Conservation (phyloP, 2,113 vertebrate genomes). For the Laticauda laticaudata region DNA sequence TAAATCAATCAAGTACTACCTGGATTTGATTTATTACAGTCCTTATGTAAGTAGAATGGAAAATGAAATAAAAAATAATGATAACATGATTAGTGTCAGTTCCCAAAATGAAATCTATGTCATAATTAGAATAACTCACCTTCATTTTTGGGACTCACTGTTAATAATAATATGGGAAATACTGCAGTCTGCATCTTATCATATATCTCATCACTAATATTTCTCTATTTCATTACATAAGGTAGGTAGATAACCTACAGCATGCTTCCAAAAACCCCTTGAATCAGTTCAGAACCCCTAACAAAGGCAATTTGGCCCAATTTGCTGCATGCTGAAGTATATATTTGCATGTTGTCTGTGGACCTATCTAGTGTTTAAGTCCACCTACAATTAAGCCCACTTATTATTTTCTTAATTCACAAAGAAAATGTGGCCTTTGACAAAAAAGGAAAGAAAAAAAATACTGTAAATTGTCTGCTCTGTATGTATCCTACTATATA, state of each 20-base stretch:
- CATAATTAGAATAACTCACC: neutral
- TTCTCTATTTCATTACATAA: neutral
- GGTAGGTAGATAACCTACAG: neutral
- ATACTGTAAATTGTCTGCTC: neutral
- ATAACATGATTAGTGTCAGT: neutral
- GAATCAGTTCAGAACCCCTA: neutral
- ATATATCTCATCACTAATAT: neutral
- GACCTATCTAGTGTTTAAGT: neutral
- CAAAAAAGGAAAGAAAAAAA: neutral
- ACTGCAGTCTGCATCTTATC: neutral
- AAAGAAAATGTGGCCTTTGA: neutral
- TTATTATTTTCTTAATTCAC: neutral
- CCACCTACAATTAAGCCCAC: neutral
- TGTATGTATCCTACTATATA: neutral
- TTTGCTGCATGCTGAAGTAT: neutral
- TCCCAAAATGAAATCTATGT: neutral
- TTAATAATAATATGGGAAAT: neutral
- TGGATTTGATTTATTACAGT: neutral
- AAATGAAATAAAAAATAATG: neutral
- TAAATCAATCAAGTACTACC: neutral
- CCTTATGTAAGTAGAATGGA: neutral
- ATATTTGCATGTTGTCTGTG: neutral
- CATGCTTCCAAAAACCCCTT: neutral
- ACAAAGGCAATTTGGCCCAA: neutral
- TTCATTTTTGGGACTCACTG: neutral